Percentiles rank a stretch among this genome's conserved stretches.
Evolutionary conservation across 2,888 invertebrate genomes (phyloP).

Genomic region (Heliconius cydno): DNA sequence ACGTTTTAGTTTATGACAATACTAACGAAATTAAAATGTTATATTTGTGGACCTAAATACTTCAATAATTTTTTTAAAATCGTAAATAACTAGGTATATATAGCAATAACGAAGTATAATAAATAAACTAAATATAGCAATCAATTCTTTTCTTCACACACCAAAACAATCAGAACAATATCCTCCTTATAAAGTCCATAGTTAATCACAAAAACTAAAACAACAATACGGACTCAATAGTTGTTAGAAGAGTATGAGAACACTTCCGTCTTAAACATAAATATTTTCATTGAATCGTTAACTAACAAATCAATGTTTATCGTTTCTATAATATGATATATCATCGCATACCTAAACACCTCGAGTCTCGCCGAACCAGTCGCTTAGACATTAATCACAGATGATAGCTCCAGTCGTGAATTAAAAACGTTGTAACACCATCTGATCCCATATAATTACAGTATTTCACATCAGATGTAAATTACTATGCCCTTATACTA

Average conservation of each 20-base stretch:
- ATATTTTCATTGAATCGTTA: constrained; percentile 18
- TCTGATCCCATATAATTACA: constrained; percentile 56
- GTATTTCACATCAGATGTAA: constrained; percentile 47
- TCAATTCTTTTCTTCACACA: too few species aligned
- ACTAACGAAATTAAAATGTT: neutral
- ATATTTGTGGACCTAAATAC: neutral
- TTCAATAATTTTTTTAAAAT: too few species aligned
- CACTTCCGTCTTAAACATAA: constrained; percentile 22
- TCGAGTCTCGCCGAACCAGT: constrained; percentile 17
- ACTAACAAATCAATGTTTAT: constrained; percentile 19
- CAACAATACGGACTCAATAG: constrained; percentile 12
- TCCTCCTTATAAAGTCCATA: constrained; percentile 34
- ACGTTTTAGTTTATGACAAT: neutral
- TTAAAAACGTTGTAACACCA: constrained; percentile 42
- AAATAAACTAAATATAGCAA: too few species aligned
- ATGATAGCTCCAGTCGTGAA: constrained; percentile 11
- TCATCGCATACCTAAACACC: constrained; percentile 10
- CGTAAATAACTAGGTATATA: too few species aligned
- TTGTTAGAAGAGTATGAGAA: constrained; percentile 18
- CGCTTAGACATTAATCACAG: constrained; percentile 26
- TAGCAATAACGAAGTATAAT: too few species aligned
- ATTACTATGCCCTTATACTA: constrained; percentile 32
- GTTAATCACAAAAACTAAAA: constrained; percentile 23
- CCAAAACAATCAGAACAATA: constrained; percentile 11
- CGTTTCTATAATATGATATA: neutral